Conservation (phyloP, 2,888 invertebrate species). For the Hemaris fuciformis region DNA sequence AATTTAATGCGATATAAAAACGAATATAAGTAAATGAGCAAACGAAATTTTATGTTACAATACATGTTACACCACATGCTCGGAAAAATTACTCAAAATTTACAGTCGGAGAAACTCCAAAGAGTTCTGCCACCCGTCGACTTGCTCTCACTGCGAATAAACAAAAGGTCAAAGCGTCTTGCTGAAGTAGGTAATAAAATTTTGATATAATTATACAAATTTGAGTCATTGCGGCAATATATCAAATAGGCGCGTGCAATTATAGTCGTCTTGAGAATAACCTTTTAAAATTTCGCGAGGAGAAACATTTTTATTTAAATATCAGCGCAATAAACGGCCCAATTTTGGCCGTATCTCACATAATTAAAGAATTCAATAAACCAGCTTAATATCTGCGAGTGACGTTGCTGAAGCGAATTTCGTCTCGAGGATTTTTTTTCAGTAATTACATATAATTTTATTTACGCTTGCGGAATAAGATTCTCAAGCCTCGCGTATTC, state of each 20-base stretch:
- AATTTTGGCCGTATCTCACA: slow-evolving; percentile 6
- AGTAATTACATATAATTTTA: slow-evolving; percentile 55
- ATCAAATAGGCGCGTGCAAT: slow-evolving; percentile 4
- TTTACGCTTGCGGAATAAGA: slow-evolving; percentile 50
- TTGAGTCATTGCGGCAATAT: slow-evolving; percentile 1
- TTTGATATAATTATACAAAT: slow-evolving; percentile 5
- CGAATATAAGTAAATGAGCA: too few relatives aligned
- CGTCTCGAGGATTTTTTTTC: slow-evolving; percentile 20
- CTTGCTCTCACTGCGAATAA: background rate
- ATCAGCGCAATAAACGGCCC: slow-evolving; percentile 9
- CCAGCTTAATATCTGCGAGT: slow-evolving; percentile 7
- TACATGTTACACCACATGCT: too few relatives aligned
- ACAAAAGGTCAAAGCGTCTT: background rate
- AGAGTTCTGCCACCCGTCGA: background rate
- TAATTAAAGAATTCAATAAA: slow-evolving; percentile 16
- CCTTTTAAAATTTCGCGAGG: background rate
- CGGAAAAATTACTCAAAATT: too few relatives aligned
- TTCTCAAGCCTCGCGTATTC: slow-evolving; percentile 44
- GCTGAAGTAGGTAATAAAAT: background rate
- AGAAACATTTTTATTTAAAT: slow-evolving; percentile 12
- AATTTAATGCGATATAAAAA: too few relatives aligned
- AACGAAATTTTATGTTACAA: too few relatives aligned
- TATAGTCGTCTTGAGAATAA: background rate
- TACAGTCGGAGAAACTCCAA: background rate
- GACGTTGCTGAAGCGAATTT: slow-evolving; percentile 9